phyloP scores from a whole-genome alignment of 2,113 vertebrate genomes.

The Sus scrofa region T2T-Sscrofa CM000816.6:9492501-9493000 shows the following conservation, averaged over 20 bases:
- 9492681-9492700: too few species aligned
- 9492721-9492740: rapidly evolving
- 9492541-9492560: slow-evolving; percentile 3
- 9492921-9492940: neutral
- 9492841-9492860: rapidly evolving
- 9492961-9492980: neutral
- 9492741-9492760: rapidly evolving
- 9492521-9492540: neutral
- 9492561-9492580: neutral
- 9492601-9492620: neutral
- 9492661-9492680: neutral
- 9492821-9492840: too few species aligned
- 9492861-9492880: rapidly evolving
- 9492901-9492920: rapidly evolving
- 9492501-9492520: neutral
- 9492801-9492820: neutral
- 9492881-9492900: rapidly evolving
- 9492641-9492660: neutral
- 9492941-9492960: neutral
- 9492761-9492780: neutral
- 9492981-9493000: neutral
- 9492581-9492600: neutral
- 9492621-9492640: neutral
- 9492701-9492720: neutral
- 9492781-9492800: rapidly evolving